Evolutionary conservation across 1,140 invertebrate species (phyloP).

Genomic region (Drosophila tropicalis): DNA sequence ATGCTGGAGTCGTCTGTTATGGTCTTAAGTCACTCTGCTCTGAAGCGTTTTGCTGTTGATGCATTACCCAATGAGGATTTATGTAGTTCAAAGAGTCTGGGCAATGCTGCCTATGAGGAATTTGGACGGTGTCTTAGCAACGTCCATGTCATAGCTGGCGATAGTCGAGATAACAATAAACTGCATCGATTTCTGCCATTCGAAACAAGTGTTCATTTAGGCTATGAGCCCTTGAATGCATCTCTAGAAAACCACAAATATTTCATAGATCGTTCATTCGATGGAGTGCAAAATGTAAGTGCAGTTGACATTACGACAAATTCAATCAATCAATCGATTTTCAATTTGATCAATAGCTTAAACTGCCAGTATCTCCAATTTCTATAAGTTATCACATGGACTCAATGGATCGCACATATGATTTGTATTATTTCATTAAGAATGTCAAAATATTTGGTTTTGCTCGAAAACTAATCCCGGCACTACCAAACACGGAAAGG

Average conservation of each 20-base stretch:
- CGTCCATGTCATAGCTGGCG: constrained; percentile 54
- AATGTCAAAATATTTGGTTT: constrained; percentile 51
- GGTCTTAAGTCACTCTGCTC: constrained; percentile 54
- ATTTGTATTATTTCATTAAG: constrained; percentile 52
- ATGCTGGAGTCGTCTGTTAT: constrained; percentile 43
- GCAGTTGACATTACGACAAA: background rate
- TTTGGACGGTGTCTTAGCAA: constrained; percentile 56
- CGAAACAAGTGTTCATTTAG: constrained; percentile 28
- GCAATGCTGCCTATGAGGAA: constrained; percentile 30
- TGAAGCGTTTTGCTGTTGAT: constrained; percentile 34
- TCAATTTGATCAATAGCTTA: constrained; percentile 19
- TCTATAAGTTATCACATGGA: constrained; percentile 37
- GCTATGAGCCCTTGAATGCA: constrained; percentile 18
- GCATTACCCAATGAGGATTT: constrained; percentile 51
- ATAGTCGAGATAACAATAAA: constrained; percentile 55
- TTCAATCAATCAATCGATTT: background rate
- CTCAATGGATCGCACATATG: constrained; percentile 27
- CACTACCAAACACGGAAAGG: background rate
- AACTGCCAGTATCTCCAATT: constrained; percentile 35
- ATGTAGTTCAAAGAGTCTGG: constrained; percentile 26
- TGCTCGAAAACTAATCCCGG: background rate
- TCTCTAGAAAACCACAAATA: constrained; percentile 36
- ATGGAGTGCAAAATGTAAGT: constrained; percentile 53
- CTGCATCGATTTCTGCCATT: constrained; percentile 65
- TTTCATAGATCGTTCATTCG: constrained; percentile 44